Evolutionary conservation across 2,888 invertebrate genomes (phyloP), one percentile per base, ranked within the genome.

Genomic region (Magallana nippona): DNA sequence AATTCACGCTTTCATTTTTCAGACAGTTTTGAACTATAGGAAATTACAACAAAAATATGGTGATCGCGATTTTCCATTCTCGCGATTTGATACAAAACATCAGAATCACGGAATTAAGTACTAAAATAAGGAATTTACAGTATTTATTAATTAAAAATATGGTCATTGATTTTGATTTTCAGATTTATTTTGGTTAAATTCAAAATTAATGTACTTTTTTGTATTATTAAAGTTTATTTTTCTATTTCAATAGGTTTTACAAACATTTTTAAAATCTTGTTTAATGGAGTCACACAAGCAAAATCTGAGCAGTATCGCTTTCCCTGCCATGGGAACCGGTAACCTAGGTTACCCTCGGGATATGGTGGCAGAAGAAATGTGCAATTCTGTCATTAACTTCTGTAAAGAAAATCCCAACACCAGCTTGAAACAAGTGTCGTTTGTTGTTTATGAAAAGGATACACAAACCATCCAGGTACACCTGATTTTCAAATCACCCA

Each of bases 321-420:
- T 85, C 22, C 85, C 85, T 27, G 83, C 85, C 32, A 79, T 85
- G 71, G 85, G 85, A 15, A 83, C 85, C 13, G 85, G 85, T 44
- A 79, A 79, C 8, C 79, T 85, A 17, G 79, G 81, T 27, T 85
- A 83, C 57, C 85, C 83, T 17, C 44, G 44, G 55, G 83, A 71
- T 55, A 17, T 79, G 1, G 85, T 85, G 44, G 85, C 85, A 22
- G 82, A 79, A 0, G 79, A 82, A 19, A 85, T 85, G 85, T 79
- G 78, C 55, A 10, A 19, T 1, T 22, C 57, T 27, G 79, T 83
- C 15, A 27, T 78, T 11, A 55, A 55, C 8, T 82, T 83, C 58
- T 77, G 79, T 1, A 83, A 80, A n/a, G 78, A 78, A 13, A 71
- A 56, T 8, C 71, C 71, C 22, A 22, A 63, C 1, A 78, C 85